Conservation (phyloP, 1,140 invertebrate genomes). For the Tribolium madens region DNA sequence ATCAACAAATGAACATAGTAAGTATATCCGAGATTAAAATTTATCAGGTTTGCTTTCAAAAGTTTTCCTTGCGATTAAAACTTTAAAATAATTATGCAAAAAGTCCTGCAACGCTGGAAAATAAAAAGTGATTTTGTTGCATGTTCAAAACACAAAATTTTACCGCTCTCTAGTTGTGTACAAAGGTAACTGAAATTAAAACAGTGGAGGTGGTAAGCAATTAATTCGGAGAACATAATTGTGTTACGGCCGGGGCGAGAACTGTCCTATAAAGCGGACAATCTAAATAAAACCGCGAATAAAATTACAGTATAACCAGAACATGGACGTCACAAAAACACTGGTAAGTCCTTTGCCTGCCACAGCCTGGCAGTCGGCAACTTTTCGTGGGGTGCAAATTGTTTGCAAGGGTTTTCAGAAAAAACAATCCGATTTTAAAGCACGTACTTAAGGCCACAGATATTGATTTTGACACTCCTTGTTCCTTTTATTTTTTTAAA, state of each 20-base stretch:
- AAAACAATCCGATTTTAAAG: slow-evolving; percentile 27
- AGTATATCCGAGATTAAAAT: slow-evolving; percentile 67
- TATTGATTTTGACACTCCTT: slow-evolving; percentile 12
- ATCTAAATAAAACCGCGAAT: slow-evolving; percentile 48
- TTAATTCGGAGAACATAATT: slow-evolving; percentile 51
- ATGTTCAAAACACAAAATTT: neutral
- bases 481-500: neutral
- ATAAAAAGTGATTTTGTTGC: too few relatives aligned
- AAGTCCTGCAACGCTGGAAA: too few relatives aligned
- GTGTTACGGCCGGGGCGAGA: slow-evolving; percentile 48
- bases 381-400: slow-evolving; percentile 24
- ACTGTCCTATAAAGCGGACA: slow-evolving; percentile 40
- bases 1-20: slow-evolving; percentile 93
- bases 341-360: slow-evolving; percentile 33
- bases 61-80: too few relatives aligned
- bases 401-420: slow-evolving; percentile 16
- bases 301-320: slow-evolving; percentile 49
- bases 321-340: slow-evolving; percentile 35
- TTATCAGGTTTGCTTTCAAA: too few relatives aligned
- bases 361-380: slow-evolving; percentile 28
- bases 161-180: neutral
- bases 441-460: slow-evolving; percentile 6
- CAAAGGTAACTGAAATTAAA: slow-evolving; percentile 49
- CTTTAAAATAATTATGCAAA: too few relatives aligned
- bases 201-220: slow-evolving; percentile 35